These are phyloP conservation scores for Lethenteron reissneri DNA, from an alignment of 2,113 vertebrate species.

Conservation along the genomic window DNA sequence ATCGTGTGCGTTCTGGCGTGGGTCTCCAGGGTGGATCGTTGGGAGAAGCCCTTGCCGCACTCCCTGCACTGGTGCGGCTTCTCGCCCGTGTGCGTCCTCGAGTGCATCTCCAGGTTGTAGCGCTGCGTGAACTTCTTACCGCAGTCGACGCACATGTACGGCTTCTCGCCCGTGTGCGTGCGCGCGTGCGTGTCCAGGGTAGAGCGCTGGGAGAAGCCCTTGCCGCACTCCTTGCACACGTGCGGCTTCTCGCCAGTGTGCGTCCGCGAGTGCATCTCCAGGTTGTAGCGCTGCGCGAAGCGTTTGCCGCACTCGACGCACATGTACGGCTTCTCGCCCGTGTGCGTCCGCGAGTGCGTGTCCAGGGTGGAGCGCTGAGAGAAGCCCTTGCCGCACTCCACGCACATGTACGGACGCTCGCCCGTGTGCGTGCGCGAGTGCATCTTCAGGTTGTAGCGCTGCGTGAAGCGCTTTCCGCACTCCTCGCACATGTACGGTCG, in stretches of 20 bases:
- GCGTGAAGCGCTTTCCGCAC: conserved; percentile 11
- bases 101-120: conserved; percentile 21
- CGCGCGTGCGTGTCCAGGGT: conserved; percentile 24
- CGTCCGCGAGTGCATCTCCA: conserved; percentile 22
- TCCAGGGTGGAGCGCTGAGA: not conserved
- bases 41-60: conserved; percentile 25
- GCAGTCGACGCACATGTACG: conserved; percentile 22
- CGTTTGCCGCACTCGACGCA: conserved; percentile 1
- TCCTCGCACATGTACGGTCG: conserved; percentile 26
- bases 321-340: conserved; percentile 1
- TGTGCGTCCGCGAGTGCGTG: not conserved
- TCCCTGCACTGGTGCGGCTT: conserved; percentile 25
- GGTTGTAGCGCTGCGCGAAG: conserved; percentile 19
- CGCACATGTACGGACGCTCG: not conserved
- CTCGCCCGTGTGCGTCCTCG: conserved; percentile 22
- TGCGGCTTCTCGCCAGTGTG: conserved; percentile 22
- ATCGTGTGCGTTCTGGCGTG: conserved; percentile 23
- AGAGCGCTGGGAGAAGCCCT: conserved; percentile 25
- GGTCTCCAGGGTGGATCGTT: conserved; percentile 20
- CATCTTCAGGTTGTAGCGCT: not conserved
- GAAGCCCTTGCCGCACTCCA: not conserved
- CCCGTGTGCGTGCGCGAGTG: not conserved
- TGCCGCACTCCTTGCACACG: conserved; percentile 22
- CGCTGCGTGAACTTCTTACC: conserved; percentile 25
- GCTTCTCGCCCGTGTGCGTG: conserved; percentile 21